phyloP scores from a whole-genome alignment of 2,113 vertebrate genomes.

The Halichoeres trimaculatus region DNA sequence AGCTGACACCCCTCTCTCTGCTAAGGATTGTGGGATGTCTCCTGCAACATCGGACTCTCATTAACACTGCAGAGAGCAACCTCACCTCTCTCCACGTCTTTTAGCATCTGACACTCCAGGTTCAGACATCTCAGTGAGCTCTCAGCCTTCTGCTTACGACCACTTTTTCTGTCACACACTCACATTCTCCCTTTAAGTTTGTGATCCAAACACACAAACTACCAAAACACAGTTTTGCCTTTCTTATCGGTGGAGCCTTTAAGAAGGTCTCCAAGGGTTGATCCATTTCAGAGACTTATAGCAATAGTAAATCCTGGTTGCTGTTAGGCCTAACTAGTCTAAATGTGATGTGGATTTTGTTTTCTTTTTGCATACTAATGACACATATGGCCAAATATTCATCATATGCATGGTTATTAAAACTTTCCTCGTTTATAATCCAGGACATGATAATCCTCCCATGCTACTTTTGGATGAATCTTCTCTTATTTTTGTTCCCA shows the following conservation, averaged over 20 bases:
- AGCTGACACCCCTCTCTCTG: slow-evolving; percentile 55
- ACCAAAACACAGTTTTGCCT: slow-evolving; percentile 74
- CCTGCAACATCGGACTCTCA: slow-evolving; percentile 49
- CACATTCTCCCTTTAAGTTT: slow-evolving; percentile 64
- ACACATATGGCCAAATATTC: slow-evolving; percentile 65
- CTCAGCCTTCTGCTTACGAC: slow-evolving; percentile 57
- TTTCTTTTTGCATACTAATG: slow-evolving; percentile 31
- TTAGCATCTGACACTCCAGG: slow-evolving; percentile 39
- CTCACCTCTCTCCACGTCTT: slow-evolving; percentile 4
- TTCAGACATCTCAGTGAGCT: slow-evolving; percentile 39
- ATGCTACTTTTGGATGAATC: slow-evolving; percentile 3
- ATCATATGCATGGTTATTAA: slow-evolving; percentile 69
- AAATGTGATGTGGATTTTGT: slow-evolving; percentile 35
- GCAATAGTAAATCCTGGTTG: slow-evolving; percentile 78
- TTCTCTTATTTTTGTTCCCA: slow-evolving; percentile 24
- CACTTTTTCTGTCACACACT: slow-evolving; percentile 19
- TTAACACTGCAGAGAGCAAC: slow-evolving; percentile 37
- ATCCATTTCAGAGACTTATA: slow-evolving; percentile 61
- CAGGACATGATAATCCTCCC: slow-evolving; percentile 19
- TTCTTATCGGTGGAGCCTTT: slow-evolving; percentile 57
- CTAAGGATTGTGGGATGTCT: slow-evolving; percentile 55
- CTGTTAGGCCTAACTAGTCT: slow-evolving; percentile 63
- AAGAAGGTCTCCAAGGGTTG: slow-evolving; percentile 40
- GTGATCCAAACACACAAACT: slow-evolving; percentile 64
- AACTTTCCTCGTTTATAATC: slow-evolving; percentile 31